Conservation (phyloP, 1,140 invertebrate species). For the Procambarus clarkii region DNA sequence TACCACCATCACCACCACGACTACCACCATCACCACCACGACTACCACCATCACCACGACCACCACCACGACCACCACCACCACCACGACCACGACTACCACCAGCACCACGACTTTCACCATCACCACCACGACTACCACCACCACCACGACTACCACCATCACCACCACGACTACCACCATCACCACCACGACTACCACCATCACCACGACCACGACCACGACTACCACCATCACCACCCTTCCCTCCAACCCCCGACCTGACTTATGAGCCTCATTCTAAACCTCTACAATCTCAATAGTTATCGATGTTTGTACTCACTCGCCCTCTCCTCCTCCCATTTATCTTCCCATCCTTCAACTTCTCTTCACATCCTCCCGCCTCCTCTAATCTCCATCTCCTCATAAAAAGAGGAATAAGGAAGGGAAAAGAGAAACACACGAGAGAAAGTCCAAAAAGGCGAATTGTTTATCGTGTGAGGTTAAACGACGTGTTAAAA, state of each 20-base stretch:
- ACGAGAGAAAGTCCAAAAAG: no score
- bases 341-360: background rate
- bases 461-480: no score
- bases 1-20: no score
- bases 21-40: no score
- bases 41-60: no score
- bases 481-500: background rate
- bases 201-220: background rate
- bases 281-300: background rate
- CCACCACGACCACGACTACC: no score
- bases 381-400: background rate
- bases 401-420: background rate
- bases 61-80: slow-evolving; percentile 17
- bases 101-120: no score
- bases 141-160: no score
- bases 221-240: background rate
- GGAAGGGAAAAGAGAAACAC: background rate
- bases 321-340: background rate
- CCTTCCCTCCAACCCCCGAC: no score
- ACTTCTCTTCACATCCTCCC: slow-evolving; percentile 1
- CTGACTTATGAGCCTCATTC: background rate
- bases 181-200: no score
- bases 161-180: background rate
- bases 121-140: no score
- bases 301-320: background rate